A percentile compares a stretch with the other conserved stretches of the same genome.
phyloP scores from a whole-genome alignment of 1,140 invertebrate genomes.

The Charaxes varanes region DNA sequence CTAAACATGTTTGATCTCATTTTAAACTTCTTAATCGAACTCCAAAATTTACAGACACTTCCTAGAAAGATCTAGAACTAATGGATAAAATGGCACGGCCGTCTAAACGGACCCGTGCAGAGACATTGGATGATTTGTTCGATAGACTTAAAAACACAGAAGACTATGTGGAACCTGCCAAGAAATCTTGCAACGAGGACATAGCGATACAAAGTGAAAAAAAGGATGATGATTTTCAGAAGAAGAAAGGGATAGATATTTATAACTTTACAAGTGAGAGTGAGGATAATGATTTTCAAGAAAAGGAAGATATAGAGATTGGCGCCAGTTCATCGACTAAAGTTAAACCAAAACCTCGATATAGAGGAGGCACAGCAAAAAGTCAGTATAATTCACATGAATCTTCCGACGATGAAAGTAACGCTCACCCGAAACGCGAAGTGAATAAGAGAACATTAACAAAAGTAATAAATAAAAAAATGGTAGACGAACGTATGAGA shows the following conservation, averaged over 20 bases:
- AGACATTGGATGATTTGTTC: slow-evolving; percentile 40
- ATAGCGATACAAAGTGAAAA: too few relatives aligned
- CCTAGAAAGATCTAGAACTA: slow-evolving; percentile 47
- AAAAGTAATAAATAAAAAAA: slow-evolving; percentile 11
- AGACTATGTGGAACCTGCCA: slow-evolving; percentile 25
- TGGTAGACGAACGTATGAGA: slow-evolving; percentile 47
- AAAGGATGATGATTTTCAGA: too few relatives aligned
- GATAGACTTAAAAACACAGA: slow-evolving; percentile 37
- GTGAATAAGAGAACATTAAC: too few relatives aligned
- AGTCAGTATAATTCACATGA: slow-evolving; percentile 23
- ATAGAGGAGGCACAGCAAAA: slow-evolving; percentile 9
- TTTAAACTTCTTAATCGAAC: slow-evolving; percentile 13
- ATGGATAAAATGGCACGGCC: slow-evolving; percentile 27
- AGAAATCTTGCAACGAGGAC: slow-evolving; percentile 14
- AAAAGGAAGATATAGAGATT: slow-evolving; percentile 15
- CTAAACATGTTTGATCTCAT: slow-evolving; percentile 26
- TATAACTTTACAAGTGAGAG: slow-evolving; percentile 52
- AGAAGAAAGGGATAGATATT: too few relatives aligned
- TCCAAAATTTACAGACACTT: slow-evolving; percentile 21
- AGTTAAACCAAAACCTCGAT: slow-evolving; percentile 8
- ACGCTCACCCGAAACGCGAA: slow-evolving; percentile 10
- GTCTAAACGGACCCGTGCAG: slow-evolving; percentile 24
- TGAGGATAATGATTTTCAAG: slow-evolving; percentile 45
- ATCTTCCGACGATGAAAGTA: slow-evolving; percentile 14
- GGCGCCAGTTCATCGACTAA: slow-evolving; percentile 1